Evolutionary conservation across 2,888 invertebrate species (phyloP), one percentile per base, ranked within the genome.

Genomic region (Crossocerus cetratus): DNA sequence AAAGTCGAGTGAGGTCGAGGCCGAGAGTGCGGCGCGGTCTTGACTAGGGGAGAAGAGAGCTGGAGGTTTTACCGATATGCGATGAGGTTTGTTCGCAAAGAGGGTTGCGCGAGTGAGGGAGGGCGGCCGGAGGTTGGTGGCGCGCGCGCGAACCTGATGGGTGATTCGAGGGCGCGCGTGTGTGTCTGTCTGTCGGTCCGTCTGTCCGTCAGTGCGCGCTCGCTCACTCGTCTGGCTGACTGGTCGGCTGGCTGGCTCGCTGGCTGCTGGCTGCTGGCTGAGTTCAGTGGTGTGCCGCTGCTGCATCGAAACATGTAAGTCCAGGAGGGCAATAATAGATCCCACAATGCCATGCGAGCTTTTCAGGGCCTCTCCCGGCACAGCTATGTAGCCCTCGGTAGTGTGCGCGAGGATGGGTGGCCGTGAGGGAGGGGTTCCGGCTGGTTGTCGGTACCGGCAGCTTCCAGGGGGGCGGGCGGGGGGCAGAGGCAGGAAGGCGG

Each of bases 321-420:
- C 87, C 83, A 83, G 85, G 84, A 84, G 84, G 86, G 88, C 86
- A 89, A 89, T 88, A 88, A 89, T 87, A 86, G 88, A 85, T 82
- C 85, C 84, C 84, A 89, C 88, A 89, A 89, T 89, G 86, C 82
- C 83, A 86, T 83, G 84, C 83, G 84, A 83, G 83, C 87, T 86
- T 86, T 87, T 87, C 87, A 86, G 82, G 77, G 76, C 73, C 76
- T 77, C 63, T 57, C 73, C 66, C 73, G 60, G 32, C 32, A 32
- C 32, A 32, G 32, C 32, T 32, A 32, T 32, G 74, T 58, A 60
- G 76, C 67, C 67, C 65, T 65, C 21, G 68, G 5, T 43, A n/a
- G 64, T 60, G 65, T 23, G 59, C 69, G 59, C 69, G 59, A 55
- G 57, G 65, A 65, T 74, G 77, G 65, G 59, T 67, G 66, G 64